Evolutionary conservation across 30 jellyfish, hydroid and myxozoan genomes (phyloP), one percentile per base, ranked within the genome.

Genomic region (Cassiopea andromeda): DNA sequence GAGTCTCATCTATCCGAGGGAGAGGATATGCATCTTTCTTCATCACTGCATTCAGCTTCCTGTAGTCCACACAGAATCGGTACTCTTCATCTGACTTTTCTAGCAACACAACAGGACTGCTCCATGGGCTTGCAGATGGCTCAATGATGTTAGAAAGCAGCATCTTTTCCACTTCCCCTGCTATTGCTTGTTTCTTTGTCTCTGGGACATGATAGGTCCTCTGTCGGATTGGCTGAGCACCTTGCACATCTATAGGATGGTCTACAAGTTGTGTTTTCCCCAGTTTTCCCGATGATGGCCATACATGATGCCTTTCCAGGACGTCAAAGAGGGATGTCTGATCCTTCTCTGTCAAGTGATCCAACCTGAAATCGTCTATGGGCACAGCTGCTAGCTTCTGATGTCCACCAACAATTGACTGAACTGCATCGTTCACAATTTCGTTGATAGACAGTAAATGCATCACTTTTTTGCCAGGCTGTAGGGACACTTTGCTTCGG

Each of bases 381-480:
- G 90, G 83, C 70, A 81, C 90, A n/a, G 27, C 90, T 38, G 90
- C 44, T 7, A 69, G 64, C 84, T 64, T 82, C 13, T 82, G 73
- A 60, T 85, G 85, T 57, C 86, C 81, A 13, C 66, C 44, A 82
- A 57, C 82, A 2, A 54, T 54, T 54, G 10, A 54, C 64, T 82
- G 73, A 48, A 57, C 68, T 57, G 66, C 66, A n/a, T 72, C 82
- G 48, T 64, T 46, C 85, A 82, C 69, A 9, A 57, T 73, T 82
- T 85, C 66, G 67, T 57, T 82, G 50, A 75, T 61, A 17, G 90
- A 89, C 90, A 75, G 94, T 82, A 87, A 68, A 87, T 87, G 83
- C 84, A 87, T 48, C n/a, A 87, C 89, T 61, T 87, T 77, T 10
- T 89, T 87, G 49, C 89, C 94, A 87, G 94, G 94, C 94, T 87